Percentiles rank a stretch among this genome's conserved stretches.
Evolutionary conservation across 2,113 vertebrate species (phyloP).

Genomic region (Vulpes lagopus): DNA sequence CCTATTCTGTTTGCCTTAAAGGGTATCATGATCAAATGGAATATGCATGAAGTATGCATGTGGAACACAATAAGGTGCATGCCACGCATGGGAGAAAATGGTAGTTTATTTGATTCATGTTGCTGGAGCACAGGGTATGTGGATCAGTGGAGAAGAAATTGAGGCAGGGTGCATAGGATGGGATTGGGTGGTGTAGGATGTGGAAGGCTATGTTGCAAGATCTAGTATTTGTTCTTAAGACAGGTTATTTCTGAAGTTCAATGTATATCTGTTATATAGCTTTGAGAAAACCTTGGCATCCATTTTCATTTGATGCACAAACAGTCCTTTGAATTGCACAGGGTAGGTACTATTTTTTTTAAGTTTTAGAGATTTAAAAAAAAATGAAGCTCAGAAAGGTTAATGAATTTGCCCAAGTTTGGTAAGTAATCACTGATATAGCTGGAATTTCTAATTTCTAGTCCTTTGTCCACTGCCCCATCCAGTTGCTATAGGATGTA

Average conservation of each 20-base stretch:
- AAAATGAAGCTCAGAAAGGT: background rate
- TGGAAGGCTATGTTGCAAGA: background rate
- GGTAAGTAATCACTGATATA: background rate
- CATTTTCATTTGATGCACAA: background rate
- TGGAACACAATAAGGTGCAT: background rate
- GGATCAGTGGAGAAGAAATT: background rate
- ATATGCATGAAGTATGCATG: background rate
- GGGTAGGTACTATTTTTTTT: background rate
- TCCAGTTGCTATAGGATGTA: background rate
- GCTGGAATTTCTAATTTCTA: background rate
- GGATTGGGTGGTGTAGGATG: background rate
- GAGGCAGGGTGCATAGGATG: background rate
- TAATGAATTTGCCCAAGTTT: background rate
- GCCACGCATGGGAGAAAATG: background rate
- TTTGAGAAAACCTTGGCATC: slow-evolving; percentile 23
- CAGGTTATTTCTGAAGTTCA: background rate
- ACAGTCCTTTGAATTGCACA: background rate
- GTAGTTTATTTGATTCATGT: background rate
- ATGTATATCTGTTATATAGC: background rate
- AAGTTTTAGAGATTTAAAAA: background rate
- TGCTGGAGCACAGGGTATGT: background rate
- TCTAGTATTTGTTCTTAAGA: background rate
- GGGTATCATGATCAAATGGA: background rate
- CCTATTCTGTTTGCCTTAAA: background rate
- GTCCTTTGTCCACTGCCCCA: background rate